A percentile compares a stretch with the other conserved stretches of the same genome.
phyloP scores from a whole-genome alignment of 1,140 invertebrate species.

The Plectrocnemia conspersa region DNA sequence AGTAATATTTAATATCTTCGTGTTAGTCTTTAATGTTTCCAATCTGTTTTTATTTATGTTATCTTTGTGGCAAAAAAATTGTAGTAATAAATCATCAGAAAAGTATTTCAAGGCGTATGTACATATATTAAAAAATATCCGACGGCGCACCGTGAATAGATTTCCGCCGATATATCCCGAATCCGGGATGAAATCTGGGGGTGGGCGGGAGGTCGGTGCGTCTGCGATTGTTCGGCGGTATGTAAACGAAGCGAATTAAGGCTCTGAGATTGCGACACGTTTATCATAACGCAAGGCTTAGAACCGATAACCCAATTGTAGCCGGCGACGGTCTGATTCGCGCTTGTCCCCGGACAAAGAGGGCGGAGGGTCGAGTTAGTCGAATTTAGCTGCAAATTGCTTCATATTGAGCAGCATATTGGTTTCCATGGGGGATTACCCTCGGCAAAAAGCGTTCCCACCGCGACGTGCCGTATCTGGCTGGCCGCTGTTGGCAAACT shows the following conservation, averaged over 20 bases:
- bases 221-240: not conserved
- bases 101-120: no score
- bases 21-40: no score
- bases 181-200: constrained; percentile 20
- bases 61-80: no score
- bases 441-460: not conserved
- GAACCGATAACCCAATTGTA: not conserved
- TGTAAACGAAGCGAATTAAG: constrained; percentile 3
- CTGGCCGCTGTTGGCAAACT: constrained; percentile 10
- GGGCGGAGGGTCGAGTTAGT: constrained; percentile 13
- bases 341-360: not conserved
- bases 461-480: constrained; percentile 8
- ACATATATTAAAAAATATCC: no score
- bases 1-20: no score
- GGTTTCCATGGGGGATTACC: not conserved
- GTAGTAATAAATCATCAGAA: no score
- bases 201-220: constrained; percentile 1
- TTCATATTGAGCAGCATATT: constrained; percentile 20
- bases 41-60: no score
- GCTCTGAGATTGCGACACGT: not conserved
- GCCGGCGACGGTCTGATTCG: not conserved
- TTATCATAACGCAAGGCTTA: not conserved
- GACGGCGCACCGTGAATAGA: no score
- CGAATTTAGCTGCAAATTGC: constrained; percentile 21
- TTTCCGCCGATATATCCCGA: constrained; percentile 10